Conservation (phyloP, 1,140 invertebrate genomes). For the Brachionus manjavacas region DNA sequence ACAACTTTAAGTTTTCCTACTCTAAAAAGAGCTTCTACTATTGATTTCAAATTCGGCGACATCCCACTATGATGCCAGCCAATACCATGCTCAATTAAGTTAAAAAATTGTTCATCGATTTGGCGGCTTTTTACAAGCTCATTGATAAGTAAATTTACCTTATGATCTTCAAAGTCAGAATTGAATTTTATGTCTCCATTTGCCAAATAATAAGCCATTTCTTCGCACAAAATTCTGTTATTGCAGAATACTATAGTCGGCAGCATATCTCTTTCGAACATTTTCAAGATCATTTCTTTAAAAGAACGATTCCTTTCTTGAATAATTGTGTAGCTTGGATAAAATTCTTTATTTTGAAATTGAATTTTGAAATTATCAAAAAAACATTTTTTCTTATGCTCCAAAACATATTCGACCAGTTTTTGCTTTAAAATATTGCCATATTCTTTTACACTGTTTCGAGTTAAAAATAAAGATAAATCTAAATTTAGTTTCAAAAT, state of each 20-base stretch:
- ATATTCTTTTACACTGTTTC: constrained; percentile 17
- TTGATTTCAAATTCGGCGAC: neutral
- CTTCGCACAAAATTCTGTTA: neutral
- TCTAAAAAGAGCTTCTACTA: constrained; percentile 26
- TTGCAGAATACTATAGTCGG: neutral
- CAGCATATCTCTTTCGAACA: neutral
- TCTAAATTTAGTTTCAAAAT: neutral
- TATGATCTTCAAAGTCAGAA: neutral
- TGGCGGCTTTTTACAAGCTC: neutral
- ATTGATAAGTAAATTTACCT: neutral
- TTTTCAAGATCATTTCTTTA: neutral
- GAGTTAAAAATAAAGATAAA: neutral
- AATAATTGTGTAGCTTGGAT: neutral
- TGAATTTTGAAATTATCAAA: neutral
- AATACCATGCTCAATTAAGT: neutral
- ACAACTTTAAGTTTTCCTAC: neutral
- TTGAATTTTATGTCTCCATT: neutral
- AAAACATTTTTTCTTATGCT: neutral
- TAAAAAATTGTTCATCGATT: neutral
- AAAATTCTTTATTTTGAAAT: neutral
- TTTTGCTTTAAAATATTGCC: neutral
- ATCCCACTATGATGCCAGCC: constrained; percentile 25
- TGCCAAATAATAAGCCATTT: neutral
- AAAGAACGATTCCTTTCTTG: neutral
- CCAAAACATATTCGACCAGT: neutral